Percentiles rank a stretch among this genome's conserved stretches.
These are phyloP conservation scores for Diadegma fenestrale DNA, from an alignment of 2,888 invertebrate genomes.

Conservation along the genomic window DNA sequence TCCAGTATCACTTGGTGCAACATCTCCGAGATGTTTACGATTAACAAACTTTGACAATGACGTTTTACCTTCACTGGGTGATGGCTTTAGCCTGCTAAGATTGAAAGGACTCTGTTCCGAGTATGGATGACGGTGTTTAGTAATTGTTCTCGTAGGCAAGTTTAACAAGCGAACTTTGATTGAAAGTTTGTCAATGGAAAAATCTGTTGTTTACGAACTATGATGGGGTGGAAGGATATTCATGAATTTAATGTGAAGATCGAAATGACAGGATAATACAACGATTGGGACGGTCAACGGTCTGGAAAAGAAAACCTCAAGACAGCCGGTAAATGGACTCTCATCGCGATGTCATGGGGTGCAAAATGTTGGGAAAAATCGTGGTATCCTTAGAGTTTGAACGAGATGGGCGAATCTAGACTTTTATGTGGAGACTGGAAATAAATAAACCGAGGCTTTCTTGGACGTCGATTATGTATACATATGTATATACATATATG, in stretches of 20 bases:
- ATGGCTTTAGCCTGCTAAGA: background rate
- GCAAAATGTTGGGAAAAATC: conserved; percentile 20
- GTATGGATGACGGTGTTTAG: background rate
- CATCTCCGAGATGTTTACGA: conserved; percentile 20
- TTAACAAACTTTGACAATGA: conserved; percentile 51
- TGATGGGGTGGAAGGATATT: background rate
- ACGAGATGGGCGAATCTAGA: conserved; percentile 2
- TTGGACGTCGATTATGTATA: conserved; percentile 10
- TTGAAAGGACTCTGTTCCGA: background rate
- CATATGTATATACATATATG: conserved; percentile 5
- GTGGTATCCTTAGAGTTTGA: conserved; percentile 11
- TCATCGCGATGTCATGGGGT: background rate
- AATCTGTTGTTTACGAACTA: too few relatives aligned
- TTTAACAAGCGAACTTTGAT: background rate
- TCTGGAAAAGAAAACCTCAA: background rate
- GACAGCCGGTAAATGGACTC: conserved; percentile 7
- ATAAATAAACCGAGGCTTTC: conserved; percentile 50
- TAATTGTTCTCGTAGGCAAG: background rate
- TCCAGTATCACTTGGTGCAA: background rate
- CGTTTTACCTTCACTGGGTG: conserved; percentile 13
- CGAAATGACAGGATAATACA: background rate
- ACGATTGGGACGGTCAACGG: background rate
- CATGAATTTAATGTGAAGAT: background rate
- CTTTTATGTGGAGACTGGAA: conserved; percentile 49
- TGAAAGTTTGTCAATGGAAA: background rate